phyloP scores from a whole-genome alignment of 1,140 invertebrate species.

The Psilanteris sp. region DNA sequence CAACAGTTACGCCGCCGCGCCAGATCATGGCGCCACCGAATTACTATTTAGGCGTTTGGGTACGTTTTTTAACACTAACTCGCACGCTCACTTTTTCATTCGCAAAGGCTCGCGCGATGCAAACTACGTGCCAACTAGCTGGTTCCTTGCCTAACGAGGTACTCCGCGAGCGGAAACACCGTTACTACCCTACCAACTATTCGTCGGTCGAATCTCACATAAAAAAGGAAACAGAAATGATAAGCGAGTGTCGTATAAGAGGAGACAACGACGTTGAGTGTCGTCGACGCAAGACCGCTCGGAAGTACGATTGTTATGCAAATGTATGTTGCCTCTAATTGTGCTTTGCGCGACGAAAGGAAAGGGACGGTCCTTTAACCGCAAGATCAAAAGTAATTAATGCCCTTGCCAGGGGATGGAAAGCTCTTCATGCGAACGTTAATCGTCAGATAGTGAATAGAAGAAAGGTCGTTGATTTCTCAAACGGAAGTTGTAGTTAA shows the following conservation, averaged over 20 bases:
- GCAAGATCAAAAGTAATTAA: constrained; percentile 59
- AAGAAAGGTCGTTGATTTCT: constrained; percentile 14
- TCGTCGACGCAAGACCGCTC: constrained; percentile 54
- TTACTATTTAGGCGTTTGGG: constrained; percentile 64
- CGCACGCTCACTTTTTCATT: constrained; percentile 43
- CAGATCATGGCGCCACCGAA: constrained; percentile 37
- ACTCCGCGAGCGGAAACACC: constrained; percentile 64
- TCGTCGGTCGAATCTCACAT: constrained; percentile 32
- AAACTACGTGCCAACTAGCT: constrained; percentile 63
- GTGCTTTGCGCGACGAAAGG: constrained; percentile 9
- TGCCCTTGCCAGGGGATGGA: constrained; percentile 28
- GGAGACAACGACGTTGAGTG: constrained; percentile 54
- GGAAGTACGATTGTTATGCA: constrained; percentile 62
- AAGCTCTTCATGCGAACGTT: constrained; percentile 29
- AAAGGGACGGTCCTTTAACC: constrained; percentile 51
- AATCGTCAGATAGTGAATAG: constrained; percentile 28
- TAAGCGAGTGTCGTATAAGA: constrained; percentile 56
- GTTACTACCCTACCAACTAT: constrained; percentile 25
- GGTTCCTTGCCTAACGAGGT: constrained; percentile 67
- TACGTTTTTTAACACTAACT: constrained; percentile 65
- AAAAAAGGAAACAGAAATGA: constrained; percentile 54
- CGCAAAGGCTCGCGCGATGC: neutral
- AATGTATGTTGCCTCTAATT: constrained; percentile 61
- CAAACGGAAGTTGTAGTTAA: neutral
- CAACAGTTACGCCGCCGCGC: constrained; percentile 38